Evolutionary conservation across 2,888 invertebrate species (phyloP).

Genomic region (Chouioia cunea): DNA sequence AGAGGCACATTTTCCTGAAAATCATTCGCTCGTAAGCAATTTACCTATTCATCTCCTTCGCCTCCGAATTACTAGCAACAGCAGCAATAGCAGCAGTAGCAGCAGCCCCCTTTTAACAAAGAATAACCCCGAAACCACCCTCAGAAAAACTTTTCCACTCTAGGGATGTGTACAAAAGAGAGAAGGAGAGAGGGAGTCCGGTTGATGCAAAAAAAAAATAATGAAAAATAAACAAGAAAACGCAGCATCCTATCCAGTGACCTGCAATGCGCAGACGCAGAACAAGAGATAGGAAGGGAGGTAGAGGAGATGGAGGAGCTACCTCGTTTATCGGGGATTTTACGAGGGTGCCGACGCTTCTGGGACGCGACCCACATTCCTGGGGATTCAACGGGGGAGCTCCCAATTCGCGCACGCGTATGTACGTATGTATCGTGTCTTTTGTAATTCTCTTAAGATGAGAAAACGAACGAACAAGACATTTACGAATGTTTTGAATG

Average conservation of each 20-base stretch:
- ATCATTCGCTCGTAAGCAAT: too few relatives aligned
- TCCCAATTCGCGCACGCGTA: slow-evolving; percentile 14
- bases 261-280: slow-evolving; percentile 14
- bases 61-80: too few relatives aligned
- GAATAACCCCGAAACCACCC: background rate
- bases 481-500: too few relatives aligned
- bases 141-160: background rate
- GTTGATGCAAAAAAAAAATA: background rate
- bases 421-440: too few relatives aligned
- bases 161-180: background rate
- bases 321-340: slow-evolving; percentile 54
- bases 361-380: slow-evolving; percentile 54
- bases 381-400: slow-evolving; percentile 49
- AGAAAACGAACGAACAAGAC: too few relatives aligned
- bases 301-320: slow-evolving; percentile 4
- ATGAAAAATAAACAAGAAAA: background rate
- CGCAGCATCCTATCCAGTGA: slow-evolving; percentile 5
- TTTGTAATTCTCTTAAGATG: too few relatives aligned
- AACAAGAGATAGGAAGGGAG: slow-evolving; percentile 6
- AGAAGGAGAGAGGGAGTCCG: background rate
- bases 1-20: too few relatives aligned
- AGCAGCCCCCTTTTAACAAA: too few relatives aligned
- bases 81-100: too few relatives aligned
- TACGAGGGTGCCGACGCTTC: slow-evolving; percentile 55
- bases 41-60: background rate